These are phyloP conservation scores for Dasyornis broadbenti DNA, from an alignment of 2,113 vertebrate species.

Conservation along the genomic window DNA sequence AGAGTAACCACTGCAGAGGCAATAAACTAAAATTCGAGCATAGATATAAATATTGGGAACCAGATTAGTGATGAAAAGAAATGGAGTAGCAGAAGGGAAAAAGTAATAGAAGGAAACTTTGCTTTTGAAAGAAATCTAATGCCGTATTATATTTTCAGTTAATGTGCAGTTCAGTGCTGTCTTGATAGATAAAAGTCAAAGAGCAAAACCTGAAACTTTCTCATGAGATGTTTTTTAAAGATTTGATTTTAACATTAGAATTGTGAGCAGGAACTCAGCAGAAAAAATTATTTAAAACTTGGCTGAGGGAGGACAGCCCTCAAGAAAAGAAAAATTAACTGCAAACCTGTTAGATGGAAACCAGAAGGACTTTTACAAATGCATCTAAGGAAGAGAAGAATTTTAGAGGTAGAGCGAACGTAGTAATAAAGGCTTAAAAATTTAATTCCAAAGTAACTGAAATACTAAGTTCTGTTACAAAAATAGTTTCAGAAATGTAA, in stretches of 20 bases:
- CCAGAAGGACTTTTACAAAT: background rate
- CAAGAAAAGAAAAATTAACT: background rate
- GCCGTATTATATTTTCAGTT: background rate
- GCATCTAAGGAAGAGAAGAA: background rate
- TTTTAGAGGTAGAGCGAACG: background rate
- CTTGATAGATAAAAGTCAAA: background rate
- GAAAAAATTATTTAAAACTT: background rate
- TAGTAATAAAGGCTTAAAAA: constrained; percentile 14
- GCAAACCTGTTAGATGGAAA: background rate
- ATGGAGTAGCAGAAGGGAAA: background rate
- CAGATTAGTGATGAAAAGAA: background rate
- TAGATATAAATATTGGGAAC: background rate
- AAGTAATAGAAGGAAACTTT: background rate
- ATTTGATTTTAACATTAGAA: background rate
- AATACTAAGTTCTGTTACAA: background rate
- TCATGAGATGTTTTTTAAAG: background rate
- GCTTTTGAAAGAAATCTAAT: background rate
- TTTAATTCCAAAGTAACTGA: constrained; percentile 22
- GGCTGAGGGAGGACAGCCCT: background rate
- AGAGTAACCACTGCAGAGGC: background rate
- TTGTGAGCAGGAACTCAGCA: background rate
- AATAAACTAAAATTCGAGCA: background rate
- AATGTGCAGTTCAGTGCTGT: background rate
- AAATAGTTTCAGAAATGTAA: background rate
- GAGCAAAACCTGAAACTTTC: background rate